Base-by-base conservation (phyloP, 2,113 vertebrate genomes). In the Proterorhinus semilunaris region DNA sequence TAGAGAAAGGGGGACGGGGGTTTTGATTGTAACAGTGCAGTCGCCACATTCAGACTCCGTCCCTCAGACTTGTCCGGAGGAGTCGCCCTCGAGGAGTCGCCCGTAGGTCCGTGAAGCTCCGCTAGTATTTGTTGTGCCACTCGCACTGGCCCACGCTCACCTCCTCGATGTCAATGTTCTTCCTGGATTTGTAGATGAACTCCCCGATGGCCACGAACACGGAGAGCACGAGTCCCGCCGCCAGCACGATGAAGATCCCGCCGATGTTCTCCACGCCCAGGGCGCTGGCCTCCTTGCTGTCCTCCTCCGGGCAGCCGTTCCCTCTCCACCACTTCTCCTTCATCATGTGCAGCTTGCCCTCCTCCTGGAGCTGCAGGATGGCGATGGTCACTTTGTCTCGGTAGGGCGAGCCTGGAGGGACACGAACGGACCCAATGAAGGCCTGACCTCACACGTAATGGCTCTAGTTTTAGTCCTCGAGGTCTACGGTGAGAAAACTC, bases 281-380 rank as follows among this genome's bases (percentile, higher is more conserved):
- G 55, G 98, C 97, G 5, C 97, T 98, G 84, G 98, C 97, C 80
- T 98, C 98, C 73, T 96, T 98, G 89, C 93, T 96, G 82, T 98
- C 98, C 83, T 98, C 98, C 85, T 98, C 96, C 0, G 98, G 97
- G 74, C 98, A 99, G 57, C 96, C 96, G 0, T 97, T 97, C 1
- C 98, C 97, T 47, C 96, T 71, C 98, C 98, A 99, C 98, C 98
- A 99, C 76, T 97, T 98, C 86, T 98, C 98, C 88, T 98, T 99
- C 96, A 99, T 97, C 96, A 98, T 96, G 84, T 98, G 98, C 53
- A 99, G 89, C 78, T 97, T 99, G 5, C 97, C 98, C 73, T 97
- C 96, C 73, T 99, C 98, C 91, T 99, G 97, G 42, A 99, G 93
- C 86, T 99, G 97, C 65, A 99, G 90, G 88, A 99, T 98, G 69